A percentile compares a stretch with the other conserved stretches of the same genome.
These are phyloP conservation scores for Drosophila buzzatii DNA, from an alignment of 2,888 invertebrate genomes.

Conservation along the genomic window DNA sequence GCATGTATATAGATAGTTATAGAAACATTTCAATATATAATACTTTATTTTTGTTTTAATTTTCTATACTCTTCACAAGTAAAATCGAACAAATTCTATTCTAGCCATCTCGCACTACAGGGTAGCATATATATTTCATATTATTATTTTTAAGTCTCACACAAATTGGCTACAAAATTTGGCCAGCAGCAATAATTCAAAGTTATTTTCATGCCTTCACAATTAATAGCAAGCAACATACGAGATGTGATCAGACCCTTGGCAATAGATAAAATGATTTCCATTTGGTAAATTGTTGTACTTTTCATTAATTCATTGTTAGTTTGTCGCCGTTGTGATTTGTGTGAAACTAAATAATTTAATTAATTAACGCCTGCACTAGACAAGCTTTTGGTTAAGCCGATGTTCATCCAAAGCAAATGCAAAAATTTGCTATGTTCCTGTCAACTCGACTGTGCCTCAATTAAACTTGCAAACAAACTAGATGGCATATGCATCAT, in stretches of 20 bases:
- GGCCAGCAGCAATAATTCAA: conserved; percentile 14
- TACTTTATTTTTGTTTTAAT: neutral
- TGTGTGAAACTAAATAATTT: conserved; percentile 24
- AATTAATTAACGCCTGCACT: conserved; percentile 25
- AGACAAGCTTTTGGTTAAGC: conserved; percentile 22
- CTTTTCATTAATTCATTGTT: conserved; percentile 52
- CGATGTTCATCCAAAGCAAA: conserved; percentile 6
- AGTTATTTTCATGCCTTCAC: conserved; percentile 28
- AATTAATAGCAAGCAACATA: conserved; percentile 37
- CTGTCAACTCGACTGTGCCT: conserved; percentile 65
- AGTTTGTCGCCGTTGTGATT: conserved; percentile 19
- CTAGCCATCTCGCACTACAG: neutral
- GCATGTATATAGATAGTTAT: no score
- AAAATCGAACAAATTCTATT: neutral
- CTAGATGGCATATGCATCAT: conserved; percentile 43
- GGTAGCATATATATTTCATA: conserved; percentile 17
- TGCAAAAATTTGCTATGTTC: conserved; percentile 48
- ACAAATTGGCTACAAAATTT: conserved; percentile 17
- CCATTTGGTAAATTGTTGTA: conserved; percentile 25
- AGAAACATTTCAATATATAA: neutral
- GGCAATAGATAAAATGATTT: conserved; percentile 9
- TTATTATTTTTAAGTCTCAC: conserved; percentile 33
- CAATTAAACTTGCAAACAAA: conserved; percentile 74
- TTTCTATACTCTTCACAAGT: neutral
- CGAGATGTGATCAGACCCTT: conserved; percentile 1